Evolutionary conservation across 1,140 invertebrate species (phyloP).

Genomic region (Eurosta solidaginis): DNA sequence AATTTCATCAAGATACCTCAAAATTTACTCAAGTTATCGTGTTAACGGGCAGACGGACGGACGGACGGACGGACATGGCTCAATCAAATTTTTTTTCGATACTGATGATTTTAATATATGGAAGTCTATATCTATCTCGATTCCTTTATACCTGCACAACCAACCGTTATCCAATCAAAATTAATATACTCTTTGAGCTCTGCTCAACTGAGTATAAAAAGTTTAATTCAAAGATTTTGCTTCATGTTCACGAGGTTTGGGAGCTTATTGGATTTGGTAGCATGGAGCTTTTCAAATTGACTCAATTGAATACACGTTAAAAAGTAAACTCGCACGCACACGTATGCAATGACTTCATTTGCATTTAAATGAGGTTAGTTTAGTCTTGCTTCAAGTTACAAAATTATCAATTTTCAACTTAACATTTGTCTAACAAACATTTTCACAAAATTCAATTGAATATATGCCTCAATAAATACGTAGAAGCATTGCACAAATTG

Average conservation of each 20-base stretch:
- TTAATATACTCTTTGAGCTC: too few species aligned
- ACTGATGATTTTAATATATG: too few species aligned
- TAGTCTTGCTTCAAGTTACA: slow-evolving; percentile 14
- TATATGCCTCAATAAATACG: not conserved
- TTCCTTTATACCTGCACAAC: too few species aligned
- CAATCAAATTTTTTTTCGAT: too few species aligned
- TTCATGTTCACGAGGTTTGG: not conserved
- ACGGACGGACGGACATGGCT: too few species aligned
- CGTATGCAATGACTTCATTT: not conserved
- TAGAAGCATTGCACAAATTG: slow-evolving; percentile 3
- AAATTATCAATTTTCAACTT: slow-evolving; percentile 22
- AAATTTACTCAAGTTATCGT: too few species aligned
- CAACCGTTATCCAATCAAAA: too few species aligned
- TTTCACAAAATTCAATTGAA: slow-evolving; percentile 17
- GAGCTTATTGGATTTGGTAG: not conserved
- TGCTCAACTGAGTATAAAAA: too few species aligned
- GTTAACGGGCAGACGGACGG: too few species aligned
- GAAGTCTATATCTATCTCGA: too few species aligned
- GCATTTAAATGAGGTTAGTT: slow-evolving; percentile 24
- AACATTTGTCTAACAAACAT: not conserved
- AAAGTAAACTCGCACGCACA: not conserved
- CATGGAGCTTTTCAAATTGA: not conserved
- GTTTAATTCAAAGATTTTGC: not conserved
- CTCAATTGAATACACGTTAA: not conserved
- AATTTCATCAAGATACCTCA: too few species aligned